Percentiles rank a stretch among this genome's conserved stretches.
Conservation (phyloP, 2,113 vertebrate genomes). For the Aix galericulata region DNA sequence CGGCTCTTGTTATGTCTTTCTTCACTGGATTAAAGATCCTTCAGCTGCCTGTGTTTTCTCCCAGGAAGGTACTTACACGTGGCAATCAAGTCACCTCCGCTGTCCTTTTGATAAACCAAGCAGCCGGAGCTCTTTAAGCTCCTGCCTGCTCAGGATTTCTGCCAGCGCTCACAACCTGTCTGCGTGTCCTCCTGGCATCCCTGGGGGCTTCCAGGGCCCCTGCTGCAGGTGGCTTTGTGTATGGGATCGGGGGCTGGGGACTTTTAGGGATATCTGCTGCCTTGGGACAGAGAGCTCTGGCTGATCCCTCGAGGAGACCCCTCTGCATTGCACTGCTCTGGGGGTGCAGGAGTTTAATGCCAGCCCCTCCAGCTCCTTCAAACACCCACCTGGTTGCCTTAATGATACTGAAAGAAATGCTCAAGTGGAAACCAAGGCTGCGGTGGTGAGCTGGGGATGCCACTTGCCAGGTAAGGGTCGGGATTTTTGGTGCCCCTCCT, state of each 20-base stretch:
- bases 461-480: rapidly evolving
- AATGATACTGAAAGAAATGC: not conserved
- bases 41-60: not conserved
- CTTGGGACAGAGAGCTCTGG: not conserved
- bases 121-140: not conserved
- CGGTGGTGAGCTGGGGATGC: not conserved
- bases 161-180: not conserved
- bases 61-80: not conserved
- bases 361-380: not conserved
- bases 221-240: not conserved
- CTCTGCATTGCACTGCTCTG: too few species aligned
- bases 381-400: rapidly evolving
- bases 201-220: not conserved
- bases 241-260: too few species aligned
- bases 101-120: not conserved
- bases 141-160: not conserved
- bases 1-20: conserved; percentile 24
- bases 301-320: too few species aligned
- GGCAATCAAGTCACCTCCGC: conserved; percentile 6
- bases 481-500: not conserved
- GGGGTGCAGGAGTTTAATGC: not conserved
- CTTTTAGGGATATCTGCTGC: too few species aligned
- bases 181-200: not conserved
- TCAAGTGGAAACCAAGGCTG: not conserved
- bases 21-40: conserved; percentile 28